These are phyloP conservation scores for Paelopatides confundens DNA, from an alignment of 53 echinoderm and acorn worm species.

Conservation along the genomic window DNA sequence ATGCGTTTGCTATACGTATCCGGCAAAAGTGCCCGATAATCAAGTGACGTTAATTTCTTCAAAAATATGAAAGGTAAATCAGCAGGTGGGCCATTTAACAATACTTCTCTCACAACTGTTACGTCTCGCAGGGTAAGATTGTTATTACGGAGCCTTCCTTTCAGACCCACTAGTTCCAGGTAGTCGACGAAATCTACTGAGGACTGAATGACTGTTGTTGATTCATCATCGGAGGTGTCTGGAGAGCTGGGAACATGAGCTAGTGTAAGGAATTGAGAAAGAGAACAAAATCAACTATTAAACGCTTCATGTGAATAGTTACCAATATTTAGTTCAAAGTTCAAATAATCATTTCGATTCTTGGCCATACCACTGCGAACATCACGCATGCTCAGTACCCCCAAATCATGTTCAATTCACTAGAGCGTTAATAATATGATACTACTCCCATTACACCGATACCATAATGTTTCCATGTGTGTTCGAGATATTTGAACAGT, in stretches of 20 bases:
- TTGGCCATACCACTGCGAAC: too few relatives aligned
- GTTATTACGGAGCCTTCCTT: not conserved
- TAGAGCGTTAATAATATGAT: too few relatives aligned
- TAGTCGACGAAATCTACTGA: not conserved
- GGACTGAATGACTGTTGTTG: not conserved
- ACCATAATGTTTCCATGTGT: too few relatives aligned
- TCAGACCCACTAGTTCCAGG: not conserved
- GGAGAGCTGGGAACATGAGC: constrained; percentile 11
- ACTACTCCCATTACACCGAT: too few relatives aligned
- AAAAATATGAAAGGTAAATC: constrained; percentile 25
- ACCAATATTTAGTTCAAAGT: not conserved
- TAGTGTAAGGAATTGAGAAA: not conserved
- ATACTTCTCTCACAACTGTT: not conserved
- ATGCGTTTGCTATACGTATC: constrained; percentile 6
- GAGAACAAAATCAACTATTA: too few relatives aligned
- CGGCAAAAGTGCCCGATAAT: constrained; percentile 5
- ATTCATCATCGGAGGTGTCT: constrained; percentile 5
- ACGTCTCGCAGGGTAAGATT: constrained; percentile 13
- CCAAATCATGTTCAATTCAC: too few relatives aligned
- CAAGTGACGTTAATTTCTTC: not conserved
- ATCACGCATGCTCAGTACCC: too few relatives aligned
- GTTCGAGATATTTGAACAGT: too few relatives aligned
- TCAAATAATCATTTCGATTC: not conserved
- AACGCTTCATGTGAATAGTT: too few relatives aligned
- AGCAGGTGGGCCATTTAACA: not conserved